A percentile compares a stretch with the other conserved stretches of the same genome.
phyloP scores from a whole-genome alignment of 2,888 invertebrate genomes.

The Athalia circularis region DNA sequence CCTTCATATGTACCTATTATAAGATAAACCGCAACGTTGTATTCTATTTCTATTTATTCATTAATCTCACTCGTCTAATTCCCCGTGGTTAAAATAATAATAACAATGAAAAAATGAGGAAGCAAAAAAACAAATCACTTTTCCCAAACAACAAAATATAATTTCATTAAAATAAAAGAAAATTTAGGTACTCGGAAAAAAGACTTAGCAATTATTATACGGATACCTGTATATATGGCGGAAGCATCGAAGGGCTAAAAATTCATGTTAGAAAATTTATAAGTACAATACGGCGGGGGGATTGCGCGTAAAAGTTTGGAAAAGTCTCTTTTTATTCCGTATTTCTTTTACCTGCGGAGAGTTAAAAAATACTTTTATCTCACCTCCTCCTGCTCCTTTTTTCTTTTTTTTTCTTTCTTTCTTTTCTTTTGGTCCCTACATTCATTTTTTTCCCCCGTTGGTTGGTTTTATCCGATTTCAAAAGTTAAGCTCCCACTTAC shows the following conservation, averaged over 20 bases:
- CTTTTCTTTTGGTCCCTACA: neutral
- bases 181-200: neutral
- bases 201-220: neutral
- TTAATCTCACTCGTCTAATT: too few relatives aligned
- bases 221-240: too few relatives aligned
- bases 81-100: too few relatives aligned
- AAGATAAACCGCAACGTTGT: neutral
- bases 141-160: too few relatives aligned
- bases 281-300: too few relatives aligned
- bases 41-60: neutral
- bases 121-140: too few relatives aligned
- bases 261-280: too few relatives aligned
- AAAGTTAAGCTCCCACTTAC: constrained; percentile 30
- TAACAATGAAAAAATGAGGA: too few relatives aligned
- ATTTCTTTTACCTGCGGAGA: neutral
- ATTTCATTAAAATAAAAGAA: too few relatives aligned
- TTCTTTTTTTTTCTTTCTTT: neutral
- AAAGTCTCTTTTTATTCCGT: neutral
- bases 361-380: constrained; percentile 3
- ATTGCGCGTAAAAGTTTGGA: too few relatives aligned
- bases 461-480: constrained; percentile 36
- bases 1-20: neutral
- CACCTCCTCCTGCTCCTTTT: neutral
- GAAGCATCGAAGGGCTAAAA: too few relatives aligned
- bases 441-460: constrained; percentile 16